These are phyloP conservation scores for Silvanus unidentatus DNA, from an alignment of 2,888 invertebrate genomes.

Conservation along the genomic window DNA sequence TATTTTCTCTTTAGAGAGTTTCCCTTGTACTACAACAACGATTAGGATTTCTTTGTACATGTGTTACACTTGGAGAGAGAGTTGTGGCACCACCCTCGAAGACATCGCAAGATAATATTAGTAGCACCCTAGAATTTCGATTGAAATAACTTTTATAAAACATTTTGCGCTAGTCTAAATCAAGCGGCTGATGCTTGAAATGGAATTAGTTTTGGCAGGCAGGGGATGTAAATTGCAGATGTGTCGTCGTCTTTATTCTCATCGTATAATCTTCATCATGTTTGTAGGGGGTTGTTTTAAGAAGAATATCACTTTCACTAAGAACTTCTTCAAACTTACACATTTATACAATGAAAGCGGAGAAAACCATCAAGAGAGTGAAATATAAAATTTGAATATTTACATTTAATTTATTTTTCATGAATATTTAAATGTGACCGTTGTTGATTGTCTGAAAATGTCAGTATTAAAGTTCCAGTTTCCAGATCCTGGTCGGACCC, in stretches of 20 bases:
- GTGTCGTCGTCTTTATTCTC: slow-evolving; percentile 19
- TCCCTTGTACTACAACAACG: too few relatives aligned
- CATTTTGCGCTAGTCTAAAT: slow-evolving; percentile 33
- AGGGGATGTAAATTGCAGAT: slow-evolving; percentile 35
- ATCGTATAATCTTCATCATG: neutral
- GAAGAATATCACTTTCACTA: slow-evolving; percentile 25
- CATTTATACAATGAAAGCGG: too few relatives aligned
- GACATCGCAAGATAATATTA: slow-evolving; percentile 33
- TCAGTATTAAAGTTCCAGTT: slow-evolving; percentile 13
- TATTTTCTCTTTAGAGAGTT: too few relatives aligned
- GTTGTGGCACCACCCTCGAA: slow-evolving; percentile 1
- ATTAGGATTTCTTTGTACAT: slow-evolving; percentile 10
- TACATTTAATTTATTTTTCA: slow-evolving; percentile 34
- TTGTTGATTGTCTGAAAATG: slow-evolving; percentile 22
- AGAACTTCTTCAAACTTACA: slow-evolving; percentile 26
- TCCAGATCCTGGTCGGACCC: neutral
- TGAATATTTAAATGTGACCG: slow-evolving; percentile 30
- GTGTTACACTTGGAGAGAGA: slow-evolving; percentile 5
- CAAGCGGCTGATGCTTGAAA: slow-evolving; percentile 23
- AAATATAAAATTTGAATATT: slow-evolving; percentile 21
- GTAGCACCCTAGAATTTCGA: slow-evolving; percentile 28
- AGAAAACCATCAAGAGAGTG: too few relatives aligned
- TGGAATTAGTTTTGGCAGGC: slow-evolving; percentile 31
- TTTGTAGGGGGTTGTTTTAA: slow-evolving; percentile 10
- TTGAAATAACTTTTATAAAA: slow-evolving; percentile 37